Evolutionary conservation across 2,797 vertebrate genomes (phyloP).

Genomic region (Urocyon cinereoargenteus): DNA sequence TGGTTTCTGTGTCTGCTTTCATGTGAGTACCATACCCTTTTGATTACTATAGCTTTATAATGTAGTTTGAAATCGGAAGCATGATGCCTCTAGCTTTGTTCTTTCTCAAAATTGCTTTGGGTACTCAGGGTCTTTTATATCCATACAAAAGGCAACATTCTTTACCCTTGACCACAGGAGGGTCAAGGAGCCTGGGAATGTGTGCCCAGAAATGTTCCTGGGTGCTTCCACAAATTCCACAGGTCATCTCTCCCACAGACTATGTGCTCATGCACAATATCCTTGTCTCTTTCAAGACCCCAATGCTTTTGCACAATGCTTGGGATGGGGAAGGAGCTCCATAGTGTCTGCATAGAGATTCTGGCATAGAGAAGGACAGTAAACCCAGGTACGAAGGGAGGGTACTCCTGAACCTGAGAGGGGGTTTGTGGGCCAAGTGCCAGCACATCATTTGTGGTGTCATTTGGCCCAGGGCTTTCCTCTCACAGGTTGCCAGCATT

Average conservation of each 20-base stretch:
- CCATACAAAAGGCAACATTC: background rate
- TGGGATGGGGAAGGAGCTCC: background rate
- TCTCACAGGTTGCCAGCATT: too few species aligned
- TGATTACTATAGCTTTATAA: background rate
- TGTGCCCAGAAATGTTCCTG: background rate
- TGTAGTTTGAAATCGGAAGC: background rate
- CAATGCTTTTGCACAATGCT: background rate
- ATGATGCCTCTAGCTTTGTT: background rate
- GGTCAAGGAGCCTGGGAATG: background rate
- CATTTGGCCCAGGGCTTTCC: background rate
- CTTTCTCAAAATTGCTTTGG: background rate
- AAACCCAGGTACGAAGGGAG: background rate
- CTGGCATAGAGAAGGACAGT: background rate
- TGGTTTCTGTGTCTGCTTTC: background rate
- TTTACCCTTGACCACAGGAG: background rate
- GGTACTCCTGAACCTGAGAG: background rate
- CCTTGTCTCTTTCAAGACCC: background rate
- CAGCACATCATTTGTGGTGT: too few species aligned
- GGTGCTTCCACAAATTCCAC: background rate
- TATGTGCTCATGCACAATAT: accelerated
- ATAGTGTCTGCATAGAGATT: background rate
- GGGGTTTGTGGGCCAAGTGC: background rate
- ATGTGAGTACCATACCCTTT: background rate
- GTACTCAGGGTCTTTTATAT: background rate
- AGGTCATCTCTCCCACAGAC: background rate